Base-by-base conservation (phyloP, 2,113 vertebrate genomes). In the Nothocercus julius region DNA sequence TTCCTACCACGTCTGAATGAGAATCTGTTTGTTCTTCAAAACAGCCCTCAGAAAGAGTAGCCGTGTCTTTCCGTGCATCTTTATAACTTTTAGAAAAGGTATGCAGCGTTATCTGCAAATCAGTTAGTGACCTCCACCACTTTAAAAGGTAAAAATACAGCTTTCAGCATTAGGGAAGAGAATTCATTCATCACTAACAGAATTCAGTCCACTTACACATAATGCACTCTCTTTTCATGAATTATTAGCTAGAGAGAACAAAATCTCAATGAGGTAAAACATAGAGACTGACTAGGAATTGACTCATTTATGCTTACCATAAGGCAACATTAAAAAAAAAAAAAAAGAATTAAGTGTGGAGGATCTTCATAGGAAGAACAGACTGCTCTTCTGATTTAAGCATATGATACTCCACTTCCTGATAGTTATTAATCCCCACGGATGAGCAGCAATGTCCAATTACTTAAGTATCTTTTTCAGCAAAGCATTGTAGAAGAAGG, bases 71-170 rank as follows among this genome's bases (percentile, higher is more conserved):
- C 62, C 90, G 15, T 68, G 18, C 49, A 77, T 67, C 27, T 70
- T 82, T 85, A 64, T 38, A 45, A 79, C 9, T 32, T 30, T 56
- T 59, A 86, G n/a, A 88, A 83, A 79, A 90, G 27, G 17, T 34
- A 87, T 8, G 59, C 5, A 82, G 42, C 68, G 73, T 59, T 62
- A 74, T 81, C 47, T 68, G 6, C n/a, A 78, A 79, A 53, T 74
- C 44, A 83, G 34, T 64, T 85, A 85, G 56, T 30, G 36, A 59
- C 53, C 45, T 24, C 79, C 59, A 82, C 5, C 1, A 2, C 5
- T 80, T 88, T 62, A 54, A 67, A 87, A 81, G 34, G 72, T 67
- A 59, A 85, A 92, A 95, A 85, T 9, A 73, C 11, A 85, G n/a
- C n/a, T 92, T 90, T 77, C 54, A 67, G 54, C 11, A 83, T 62